phyloP scores from a whole-genome alignment of 2,888 invertebrate species.

The Lissonota sp. region DNA sequence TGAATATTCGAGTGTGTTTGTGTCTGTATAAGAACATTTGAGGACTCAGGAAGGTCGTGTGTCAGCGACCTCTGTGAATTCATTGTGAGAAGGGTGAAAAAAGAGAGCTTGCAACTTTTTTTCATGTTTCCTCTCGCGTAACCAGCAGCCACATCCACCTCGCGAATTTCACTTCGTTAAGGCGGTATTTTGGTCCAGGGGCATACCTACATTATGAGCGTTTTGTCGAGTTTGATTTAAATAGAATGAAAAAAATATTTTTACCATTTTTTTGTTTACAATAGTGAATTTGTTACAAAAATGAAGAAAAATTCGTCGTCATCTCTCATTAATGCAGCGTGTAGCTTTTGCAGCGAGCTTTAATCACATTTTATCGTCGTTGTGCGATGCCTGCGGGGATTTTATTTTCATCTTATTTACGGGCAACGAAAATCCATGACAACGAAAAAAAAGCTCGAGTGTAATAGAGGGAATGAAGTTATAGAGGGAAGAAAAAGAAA shows the following conservation, averaged over 20 bases:
- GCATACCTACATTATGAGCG: too few species aligned
- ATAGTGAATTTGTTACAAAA: too few species aligned
- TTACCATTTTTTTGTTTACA: too few species aligned
- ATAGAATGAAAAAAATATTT: conserved; percentile 5
- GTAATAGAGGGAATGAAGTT: neutral
- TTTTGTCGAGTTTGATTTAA: too few species aligned
- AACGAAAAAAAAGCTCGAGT: conserved; percentile 44
- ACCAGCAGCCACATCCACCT: too few species aligned
- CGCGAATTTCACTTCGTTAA: neutral
- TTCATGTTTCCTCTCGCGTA: neutral
- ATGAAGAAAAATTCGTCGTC: neutral
- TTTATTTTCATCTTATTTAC: conserved; percentile 40
- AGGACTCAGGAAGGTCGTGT: conserved; percentile 16
- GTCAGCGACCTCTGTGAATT: conserved; percentile 9
- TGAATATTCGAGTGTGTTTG: neutral
- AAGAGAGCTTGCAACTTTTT: conserved; percentile 3
- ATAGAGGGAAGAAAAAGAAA: conserved; percentile 53
- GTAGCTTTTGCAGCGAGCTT: neutral
- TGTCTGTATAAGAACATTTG: neutral
- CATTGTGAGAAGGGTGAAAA: conserved; percentile 1
- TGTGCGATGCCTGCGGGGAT: conserved; percentile 7
- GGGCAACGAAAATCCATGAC: conserved; percentile 7
- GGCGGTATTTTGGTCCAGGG: too few species aligned
- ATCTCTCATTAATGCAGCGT: neutral
- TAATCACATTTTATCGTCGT: conserved; percentile 28